A percentile compares a stretch with the other conserved stretches of the same genome.
phyloP scores from a whole-genome alignment of 1,140 invertebrate species.

The Leptinotarsa lineolata region DNA sequence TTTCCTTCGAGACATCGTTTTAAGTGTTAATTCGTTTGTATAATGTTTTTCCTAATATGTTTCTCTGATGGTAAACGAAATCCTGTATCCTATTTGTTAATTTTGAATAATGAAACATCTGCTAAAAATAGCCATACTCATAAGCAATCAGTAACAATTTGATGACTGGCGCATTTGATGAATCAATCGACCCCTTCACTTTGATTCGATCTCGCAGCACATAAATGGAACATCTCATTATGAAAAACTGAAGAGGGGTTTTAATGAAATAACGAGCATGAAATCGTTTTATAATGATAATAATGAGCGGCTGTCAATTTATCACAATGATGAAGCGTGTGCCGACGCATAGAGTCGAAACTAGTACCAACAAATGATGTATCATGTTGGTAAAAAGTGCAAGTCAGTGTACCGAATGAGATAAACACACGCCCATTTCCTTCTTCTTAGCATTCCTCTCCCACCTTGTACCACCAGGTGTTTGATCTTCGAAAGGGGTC shows the following conservation, averaged over 20 bases:
- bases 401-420: constrained; percentile 39
- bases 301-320: constrained; percentile 38
- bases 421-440: constrained; percentile 34
- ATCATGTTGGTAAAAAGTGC: constrained; percentile 37
- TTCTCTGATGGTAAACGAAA: no score
- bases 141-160: no score
- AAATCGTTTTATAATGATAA: constrained; percentile 32
- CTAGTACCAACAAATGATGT: constrained; percentile 40
- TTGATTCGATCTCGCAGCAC: no score
- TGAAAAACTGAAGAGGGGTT: not conserved
- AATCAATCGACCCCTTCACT: no score
- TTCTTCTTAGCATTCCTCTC: constrained; percentile 3
- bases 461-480: no score
- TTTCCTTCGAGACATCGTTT: no score
- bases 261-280: constrained; percentile 23
- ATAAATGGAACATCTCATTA: not conserved
- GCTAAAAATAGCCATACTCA: not conserved
- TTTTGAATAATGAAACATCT: not conserved
- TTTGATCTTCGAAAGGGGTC: no score
- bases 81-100: not conserved
- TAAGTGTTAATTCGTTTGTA: no score
- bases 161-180: no score
- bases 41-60: no score
- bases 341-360: constrained; percentile 32
- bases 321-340: constrained; percentile 39